A percentile compares a stretch with the other conserved stretches of the same genome.
These are phyloP conservation scores for Anolis sagrei DNA, from an alignment of 2,113 vertebrate species.

Conservation along the genomic window DNA sequence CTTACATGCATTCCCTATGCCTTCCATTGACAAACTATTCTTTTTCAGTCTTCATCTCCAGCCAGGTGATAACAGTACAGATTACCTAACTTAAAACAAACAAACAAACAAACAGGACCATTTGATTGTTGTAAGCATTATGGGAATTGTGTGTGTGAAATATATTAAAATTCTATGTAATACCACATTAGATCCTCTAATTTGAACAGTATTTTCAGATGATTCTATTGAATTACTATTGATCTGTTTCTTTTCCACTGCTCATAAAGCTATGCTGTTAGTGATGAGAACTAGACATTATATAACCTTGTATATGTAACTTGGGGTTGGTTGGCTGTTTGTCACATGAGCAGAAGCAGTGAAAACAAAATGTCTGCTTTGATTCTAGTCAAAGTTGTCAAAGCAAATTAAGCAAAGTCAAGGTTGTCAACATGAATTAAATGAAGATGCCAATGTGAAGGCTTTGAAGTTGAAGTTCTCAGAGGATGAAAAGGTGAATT, in stretches of 20 bases:
- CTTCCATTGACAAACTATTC: background rate
- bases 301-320: conserved; percentile 18
- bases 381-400: conserved; percentile 35
- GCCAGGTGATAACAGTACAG: background rate
- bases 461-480: conserved; percentile 33
- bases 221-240: background rate
- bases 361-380: conserved; percentile 41
- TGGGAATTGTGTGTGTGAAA: background rate
- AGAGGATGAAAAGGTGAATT: conserved; percentile 36
- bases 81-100: too few species aligned
- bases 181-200: background rate
- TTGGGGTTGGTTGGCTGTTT: conserved; percentile 26
- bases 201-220: background rate
- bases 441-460: conserved; percentile 6
- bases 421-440: conserved; percentile 35
- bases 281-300: background rate
- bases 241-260: background rate
- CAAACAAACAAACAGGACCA: background rate
- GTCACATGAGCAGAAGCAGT: conserved; percentile 21
- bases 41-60: background rate
- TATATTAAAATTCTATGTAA: background rate
- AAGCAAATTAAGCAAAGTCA: conserved; percentile 21
- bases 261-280: background rate
- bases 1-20: background rate
- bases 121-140: background rate